Evolutionary conservation across 2,797 vertebrate genomes (phyloP).

Genomic region (Neosilurus mollespiculum): DNA sequence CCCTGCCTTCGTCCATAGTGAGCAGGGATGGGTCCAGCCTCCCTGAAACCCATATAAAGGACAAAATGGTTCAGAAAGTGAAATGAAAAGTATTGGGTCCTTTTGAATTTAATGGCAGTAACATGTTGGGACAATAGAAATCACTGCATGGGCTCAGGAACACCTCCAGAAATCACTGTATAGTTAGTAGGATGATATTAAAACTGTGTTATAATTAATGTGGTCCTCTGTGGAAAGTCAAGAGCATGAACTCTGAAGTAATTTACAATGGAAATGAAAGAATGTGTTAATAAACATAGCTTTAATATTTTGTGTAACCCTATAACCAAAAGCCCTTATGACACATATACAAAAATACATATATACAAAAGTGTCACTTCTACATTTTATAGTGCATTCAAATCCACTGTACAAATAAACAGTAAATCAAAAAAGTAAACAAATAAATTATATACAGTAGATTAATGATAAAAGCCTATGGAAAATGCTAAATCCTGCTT

Average conservation of each 20-base stretch:
- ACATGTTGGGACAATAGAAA: no score
- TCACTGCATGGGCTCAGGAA: no score
- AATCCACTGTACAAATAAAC: background rate
- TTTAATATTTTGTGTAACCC: background rate
- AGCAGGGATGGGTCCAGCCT: no score
- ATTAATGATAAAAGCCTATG: background rate
- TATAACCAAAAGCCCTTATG: background rate
- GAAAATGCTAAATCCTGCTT: background rate
- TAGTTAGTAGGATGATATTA: no score
- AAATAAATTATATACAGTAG: background rate
- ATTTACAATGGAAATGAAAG: background rate
- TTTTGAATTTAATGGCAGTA: no score
- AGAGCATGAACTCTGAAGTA: background rate
- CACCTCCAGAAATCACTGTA: no score
- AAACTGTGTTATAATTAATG: background rate
- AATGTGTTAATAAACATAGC: background rate
- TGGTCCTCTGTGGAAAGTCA: background rate
- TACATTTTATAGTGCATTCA: background rate
- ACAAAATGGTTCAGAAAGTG: no score
- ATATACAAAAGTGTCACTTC: background rate
- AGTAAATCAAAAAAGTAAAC: background rate
- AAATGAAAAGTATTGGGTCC: no score
- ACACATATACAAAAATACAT: background rate
- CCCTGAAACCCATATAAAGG: no score
- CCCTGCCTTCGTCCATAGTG: no score